Evolutionary conservation across 2,888 invertebrate genomes (phyloP).

Genomic region (Ornithoptera alexandrae): DNA sequence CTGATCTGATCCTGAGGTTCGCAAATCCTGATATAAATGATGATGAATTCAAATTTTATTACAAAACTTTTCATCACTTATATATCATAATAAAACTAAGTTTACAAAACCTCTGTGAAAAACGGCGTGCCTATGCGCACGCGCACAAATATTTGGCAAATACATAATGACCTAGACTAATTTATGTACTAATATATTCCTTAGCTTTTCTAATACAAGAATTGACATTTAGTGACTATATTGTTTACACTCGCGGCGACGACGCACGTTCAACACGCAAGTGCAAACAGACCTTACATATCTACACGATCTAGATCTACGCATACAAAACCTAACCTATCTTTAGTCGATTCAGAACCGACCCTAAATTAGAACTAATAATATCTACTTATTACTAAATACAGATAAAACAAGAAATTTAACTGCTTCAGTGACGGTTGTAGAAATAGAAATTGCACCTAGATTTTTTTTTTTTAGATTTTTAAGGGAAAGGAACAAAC

Average conservation of each 20-base stretch:
- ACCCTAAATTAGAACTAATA: constrained; percentile 28
- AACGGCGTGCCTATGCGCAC: background rate
- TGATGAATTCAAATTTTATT: too few relatives aligned
- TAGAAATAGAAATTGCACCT: background rate
- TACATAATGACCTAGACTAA: constrained; percentile 1
- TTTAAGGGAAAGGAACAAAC: background rate
- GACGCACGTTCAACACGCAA: constrained; percentile 2
- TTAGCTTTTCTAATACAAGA: constrained; percentile 9
- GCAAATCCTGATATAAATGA: background rate
- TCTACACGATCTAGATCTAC: constrained; percentile 39
- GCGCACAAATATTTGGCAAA: constrained; percentile 3
- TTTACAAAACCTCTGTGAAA: background rate
- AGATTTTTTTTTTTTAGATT: background rate
- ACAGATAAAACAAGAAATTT: background rate
- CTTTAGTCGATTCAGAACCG: constrained; percentile 37
- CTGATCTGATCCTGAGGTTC: background rate
- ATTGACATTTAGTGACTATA: constrained; percentile 17
- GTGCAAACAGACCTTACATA: constrained; percentile 26
- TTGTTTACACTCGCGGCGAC: background rate
- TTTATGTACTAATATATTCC: background rate
- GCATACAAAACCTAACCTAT: constrained; percentile 36
- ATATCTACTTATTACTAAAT: background rate
- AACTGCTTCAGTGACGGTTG: background rate
- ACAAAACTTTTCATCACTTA: background rate
- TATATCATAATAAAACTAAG: background rate